A percentile compares a stretch with the other conserved stretches of the same genome.
Conservation (phyloP, 2,888 invertebrate species). For the Embidobia sp. region DNA sequence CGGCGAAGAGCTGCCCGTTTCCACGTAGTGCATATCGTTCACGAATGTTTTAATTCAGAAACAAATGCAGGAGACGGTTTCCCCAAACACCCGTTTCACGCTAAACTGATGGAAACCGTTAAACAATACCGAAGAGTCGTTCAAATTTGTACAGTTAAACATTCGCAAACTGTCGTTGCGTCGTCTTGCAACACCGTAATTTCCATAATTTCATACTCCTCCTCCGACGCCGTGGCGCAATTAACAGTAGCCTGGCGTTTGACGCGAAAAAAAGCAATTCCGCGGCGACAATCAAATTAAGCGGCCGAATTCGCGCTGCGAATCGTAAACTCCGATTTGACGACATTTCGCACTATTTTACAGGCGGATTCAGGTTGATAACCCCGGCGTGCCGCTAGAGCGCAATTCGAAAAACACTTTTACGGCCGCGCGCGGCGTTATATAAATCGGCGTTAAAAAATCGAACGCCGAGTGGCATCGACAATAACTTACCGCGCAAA, state of each 20-base stretch:
- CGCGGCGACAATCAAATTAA: slow-evolving; percentile 31
- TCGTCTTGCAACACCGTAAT: no score
- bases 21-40: no score
- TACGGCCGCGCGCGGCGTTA: slow-evolving; percentile 40
- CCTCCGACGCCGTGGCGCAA: slow-evolving; percentile 31
- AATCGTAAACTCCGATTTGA: slow-evolving; percentile 54
- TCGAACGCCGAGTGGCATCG: slow-evolving; percentile 40
- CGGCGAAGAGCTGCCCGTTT: no score
- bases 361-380: slow-evolving; percentile 56
- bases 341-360: slow-evolving; percentile 53
- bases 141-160: no score
- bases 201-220: no score
- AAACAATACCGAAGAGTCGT: no score
- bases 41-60: no score
- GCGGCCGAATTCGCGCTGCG: slow-evolving; percentile 31
- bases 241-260: slow-evolving; percentile 39
- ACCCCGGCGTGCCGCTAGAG: slow-evolving; percentile 56
- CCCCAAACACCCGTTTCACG: no score
- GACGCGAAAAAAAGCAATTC: slow-evolving; percentile 37
- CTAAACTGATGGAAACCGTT: no score
- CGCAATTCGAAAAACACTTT: slow-evolving; percentile 45
- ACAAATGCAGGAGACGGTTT: no score
- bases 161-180: no score
- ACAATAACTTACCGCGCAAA: slow-evolving; percentile 43
- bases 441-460: slow-evolving; percentile 52